A percentile compares a stretch with the other conserved stretches of the same genome.
Conservation (phyloP, 2,888 invertebrate species). For the Microctonus hyperodae region DNA sequence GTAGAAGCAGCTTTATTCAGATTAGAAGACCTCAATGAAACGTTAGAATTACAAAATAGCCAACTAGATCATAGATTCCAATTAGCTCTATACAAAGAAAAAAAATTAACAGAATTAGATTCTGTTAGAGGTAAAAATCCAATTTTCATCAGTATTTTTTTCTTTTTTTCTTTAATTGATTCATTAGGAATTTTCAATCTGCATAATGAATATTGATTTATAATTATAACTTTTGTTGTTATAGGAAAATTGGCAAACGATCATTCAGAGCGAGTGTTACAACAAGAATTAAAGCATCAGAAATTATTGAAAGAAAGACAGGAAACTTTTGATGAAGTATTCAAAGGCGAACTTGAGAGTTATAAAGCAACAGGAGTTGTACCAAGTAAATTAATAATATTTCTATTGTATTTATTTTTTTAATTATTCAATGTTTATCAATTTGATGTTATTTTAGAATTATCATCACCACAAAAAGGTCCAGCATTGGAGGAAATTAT, state of each 20-base stretch:
- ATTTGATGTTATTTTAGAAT: slow-evolving; percentile 46
- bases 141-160: not conserved
- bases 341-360: slow-evolving; percentile 72
- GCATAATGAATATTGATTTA: not conserved
- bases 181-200: slow-evolving; percentile 16
- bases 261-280: slow-evolving; percentile 68
- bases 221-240: slow-evolving; percentile 11
- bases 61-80: slow-evolving; percentile 77
- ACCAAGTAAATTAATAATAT: slow-evolving; percentile 65
- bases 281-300: slow-evolving; percentile 67
- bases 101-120: slow-evolving; percentile 69
- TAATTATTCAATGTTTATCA: slow-evolving; percentile 5
- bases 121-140: slow-evolving; percentile 65
- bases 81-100: slow-evolving; percentile 74
- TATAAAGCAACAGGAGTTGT: slow-evolving; percentile 71
- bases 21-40: slow-evolving; percentile 75
- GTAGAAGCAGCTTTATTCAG: slow-evolving; percentile 72
- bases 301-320: slow-evolving; percentile 71
- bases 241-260: slow-evolving; percentile 67
- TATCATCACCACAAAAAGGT: slow-evolving; percentile 51
- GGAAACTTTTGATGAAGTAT: slow-evolving; percentile 74
- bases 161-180: not conserved
- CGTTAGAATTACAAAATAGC: slow-evolving; percentile 73
- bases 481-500: slow-evolving; percentile 72
- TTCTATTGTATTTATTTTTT: not conserved